Conservation (phyloP, 1,140 invertebrate genomes). For the Galendromus occidentalis region DNA sequence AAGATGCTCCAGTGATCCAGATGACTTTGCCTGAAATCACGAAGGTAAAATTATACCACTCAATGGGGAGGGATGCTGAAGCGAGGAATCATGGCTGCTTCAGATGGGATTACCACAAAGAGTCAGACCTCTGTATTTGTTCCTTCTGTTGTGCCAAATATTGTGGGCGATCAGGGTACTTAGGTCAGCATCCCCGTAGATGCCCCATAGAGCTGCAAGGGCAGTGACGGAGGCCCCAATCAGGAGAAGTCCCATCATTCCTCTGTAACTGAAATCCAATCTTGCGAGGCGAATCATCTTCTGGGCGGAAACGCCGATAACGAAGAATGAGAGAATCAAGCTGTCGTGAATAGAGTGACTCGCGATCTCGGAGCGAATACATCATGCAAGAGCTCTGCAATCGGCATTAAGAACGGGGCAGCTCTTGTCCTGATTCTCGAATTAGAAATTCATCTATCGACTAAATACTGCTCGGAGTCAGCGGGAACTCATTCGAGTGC, state of each 20-base stretch:
- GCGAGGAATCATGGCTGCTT: background rate
- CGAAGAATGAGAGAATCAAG: too few relatives aligned
- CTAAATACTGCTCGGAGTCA: too few relatives aligned
- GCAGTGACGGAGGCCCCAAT: background rate
- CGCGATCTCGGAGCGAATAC: too few relatives aligned
- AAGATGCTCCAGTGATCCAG: slow-evolving; percentile 73
- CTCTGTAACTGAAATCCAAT: too few relatives aligned
- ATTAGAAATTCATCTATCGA: too few relatives aligned
- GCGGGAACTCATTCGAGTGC: too few relatives aligned
- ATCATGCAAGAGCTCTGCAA: too few relatives aligned
- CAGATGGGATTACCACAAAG: background rate
- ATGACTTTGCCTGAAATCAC: slow-evolving; percentile 39
- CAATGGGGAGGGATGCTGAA: background rate
- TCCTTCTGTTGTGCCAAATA: background rate
- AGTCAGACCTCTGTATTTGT: slow-evolving; percentile 1
- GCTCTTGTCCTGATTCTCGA: too few relatives aligned
- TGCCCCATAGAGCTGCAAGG: background rate
- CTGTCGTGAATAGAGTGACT: too few relatives aligned
- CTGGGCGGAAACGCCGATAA: too few relatives aligned
- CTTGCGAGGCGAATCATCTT: too few relatives aligned
- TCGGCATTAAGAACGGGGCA: too few relatives aligned
- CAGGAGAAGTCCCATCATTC: background rate
- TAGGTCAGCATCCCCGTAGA: background rate
- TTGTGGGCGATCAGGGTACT: background rate
- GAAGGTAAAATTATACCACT: background rate